Evolutionary conservation across 2,888 invertebrate species (phyloP).

Genomic region (Drosophila mercatorum): DNA sequence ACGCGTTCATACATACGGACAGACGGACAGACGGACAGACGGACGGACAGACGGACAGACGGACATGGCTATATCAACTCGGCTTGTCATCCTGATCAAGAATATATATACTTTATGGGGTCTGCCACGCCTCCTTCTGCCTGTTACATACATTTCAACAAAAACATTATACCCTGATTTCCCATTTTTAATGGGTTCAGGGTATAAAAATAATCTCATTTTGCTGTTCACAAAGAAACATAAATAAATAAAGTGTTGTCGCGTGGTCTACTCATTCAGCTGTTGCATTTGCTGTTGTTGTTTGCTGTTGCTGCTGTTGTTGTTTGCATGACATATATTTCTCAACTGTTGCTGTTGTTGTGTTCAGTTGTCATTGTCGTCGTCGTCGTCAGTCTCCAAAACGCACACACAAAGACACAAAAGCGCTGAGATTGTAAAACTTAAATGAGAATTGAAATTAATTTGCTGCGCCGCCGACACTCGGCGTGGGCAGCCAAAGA

Average conservation of each 20-base stretch:
- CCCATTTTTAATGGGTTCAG: no score
- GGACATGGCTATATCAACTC: no score
- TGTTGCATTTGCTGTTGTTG: slow-evolving; percentile 50
- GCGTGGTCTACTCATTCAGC: slow-evolving; percentile 63
- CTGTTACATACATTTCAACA: no score
- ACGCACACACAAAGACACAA: slow-evolving; percentile 26
- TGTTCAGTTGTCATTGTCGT: slow-evolving; percentile 39
- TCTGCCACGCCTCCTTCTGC: no score
- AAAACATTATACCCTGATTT: no score
- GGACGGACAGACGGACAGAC: no score
- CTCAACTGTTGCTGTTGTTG: slow-evolving; percentile 25
- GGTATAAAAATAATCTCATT: slow-evolving; percentile 23
- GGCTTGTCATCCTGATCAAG: no score
- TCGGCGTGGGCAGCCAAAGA: slow-evolving; percentile 36
- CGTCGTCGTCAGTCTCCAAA: slow-evolving; percentile 27
- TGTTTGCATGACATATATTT: slow-evolving; percentile 58
- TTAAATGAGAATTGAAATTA: slow-evolving; percentile 75
- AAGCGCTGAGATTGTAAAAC: slow-evolving; percentile 67
- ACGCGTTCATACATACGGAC: no score
- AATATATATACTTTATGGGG: no score
- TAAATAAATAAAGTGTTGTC: slow-evolving; percentile 64
- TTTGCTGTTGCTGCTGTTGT: slow-evolving; percentile 16
- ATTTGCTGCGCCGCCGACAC: slow-evolving; percentile 52
- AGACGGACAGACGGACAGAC: no score
- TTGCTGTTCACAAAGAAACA: slow-evolving; percentile 14